These are phyloP conservation scores for Liolophura sinensis DNA, from an alignment of 1,140 invertebrate species.

Conservation along the genomic window DNA sequence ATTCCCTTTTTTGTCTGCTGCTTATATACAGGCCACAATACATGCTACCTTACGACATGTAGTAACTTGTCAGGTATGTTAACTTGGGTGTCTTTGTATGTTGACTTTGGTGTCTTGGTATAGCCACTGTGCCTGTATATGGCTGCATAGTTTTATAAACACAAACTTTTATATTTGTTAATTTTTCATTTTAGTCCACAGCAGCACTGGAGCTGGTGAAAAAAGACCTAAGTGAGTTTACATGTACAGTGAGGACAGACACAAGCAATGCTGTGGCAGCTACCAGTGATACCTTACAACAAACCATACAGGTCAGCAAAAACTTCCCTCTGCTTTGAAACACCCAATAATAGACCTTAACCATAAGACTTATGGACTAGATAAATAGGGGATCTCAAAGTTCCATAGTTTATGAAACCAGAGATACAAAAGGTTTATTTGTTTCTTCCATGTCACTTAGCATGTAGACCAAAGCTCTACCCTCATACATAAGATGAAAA, in stretches of 20 bases:
- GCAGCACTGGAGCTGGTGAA: slow-evolving; percentile 77
- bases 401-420: too few species aligned
- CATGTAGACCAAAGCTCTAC: too few species aligned
- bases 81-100: too few species aligned
- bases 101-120: too few species aligned
- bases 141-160: background rate
- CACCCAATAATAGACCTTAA: too few species aligned
- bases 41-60: background rate
- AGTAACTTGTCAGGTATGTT: background rate
- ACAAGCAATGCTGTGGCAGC: slow-evolving; percentile 69
- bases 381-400: too few species aligned
- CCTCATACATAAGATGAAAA: too few species aligned
- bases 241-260: slow-evolving; percentile 70
- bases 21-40: background rate
- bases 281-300: slow-evolving; percentile 67
- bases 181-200: slow-evolving; percentile 63
- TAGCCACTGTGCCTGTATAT: background rate
- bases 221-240: slow-evolving; percentile 75
- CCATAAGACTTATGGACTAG: too few species aligned
- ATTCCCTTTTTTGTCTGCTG: too few species aligned
- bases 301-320: slow-evolving; percentile 68
- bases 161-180: slow-evolving; percentile 6
- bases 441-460: too few species aligned
- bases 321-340: slow-evolving; percentile 1
- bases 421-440: too few species aligned